phyloP scores from a whole-genome alignment of 92 coral and sea anemone species.

The Phenganax subtilis region DNA sequence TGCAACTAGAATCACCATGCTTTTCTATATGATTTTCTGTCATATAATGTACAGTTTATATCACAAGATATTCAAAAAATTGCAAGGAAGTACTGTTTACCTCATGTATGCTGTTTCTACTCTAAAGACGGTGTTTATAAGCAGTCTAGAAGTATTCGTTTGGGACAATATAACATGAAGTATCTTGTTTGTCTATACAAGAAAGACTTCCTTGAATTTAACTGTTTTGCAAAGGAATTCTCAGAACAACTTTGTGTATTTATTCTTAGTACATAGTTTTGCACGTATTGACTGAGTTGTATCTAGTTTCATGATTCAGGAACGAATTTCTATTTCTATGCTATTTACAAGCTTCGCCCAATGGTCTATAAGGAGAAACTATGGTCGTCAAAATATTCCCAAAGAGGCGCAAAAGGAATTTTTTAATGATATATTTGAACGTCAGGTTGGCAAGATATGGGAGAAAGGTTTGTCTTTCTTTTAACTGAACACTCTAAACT shows the following conservation, averaged over 20 bases:
- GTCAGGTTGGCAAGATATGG: no score
- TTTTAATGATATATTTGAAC: no score
- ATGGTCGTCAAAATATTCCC: no score
- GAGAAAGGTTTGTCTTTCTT: no score
- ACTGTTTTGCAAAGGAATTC: slow-evolving; percentile 2
- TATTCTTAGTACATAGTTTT: slow-evolving; percentile 7
- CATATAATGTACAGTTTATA: not conserved
- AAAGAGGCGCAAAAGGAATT: no score
- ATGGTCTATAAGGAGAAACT: slow-evolving; percentile 6
- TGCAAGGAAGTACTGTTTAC: no score
- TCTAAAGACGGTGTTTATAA: not conserved
- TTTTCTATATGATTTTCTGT: slow-evolving; percentile 14
- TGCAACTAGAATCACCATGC: slow-evolving; percentile 21
- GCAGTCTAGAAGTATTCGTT: not conserved
- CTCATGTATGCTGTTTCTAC: no score
- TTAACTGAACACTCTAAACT: no score
- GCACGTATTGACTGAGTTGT: slow-evolving; percentile 1
- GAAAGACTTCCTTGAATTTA: not conserved
- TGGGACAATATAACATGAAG: not conserved
- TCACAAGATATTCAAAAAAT: no score
- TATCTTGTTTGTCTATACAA: not conserved
- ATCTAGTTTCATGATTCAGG: slow-evolving; percentile 12
- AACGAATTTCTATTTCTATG: slow-evolving; percentile 19
- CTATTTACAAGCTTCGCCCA: slow-evolving; percentile 16
- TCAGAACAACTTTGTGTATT: slow-evolving; percentile 22